These are phyloP conservation scores for Chrysolina haemoptera DNA, from an alignment of 2,888 invertebrate species.

Conservation along the genomic window DNA sequence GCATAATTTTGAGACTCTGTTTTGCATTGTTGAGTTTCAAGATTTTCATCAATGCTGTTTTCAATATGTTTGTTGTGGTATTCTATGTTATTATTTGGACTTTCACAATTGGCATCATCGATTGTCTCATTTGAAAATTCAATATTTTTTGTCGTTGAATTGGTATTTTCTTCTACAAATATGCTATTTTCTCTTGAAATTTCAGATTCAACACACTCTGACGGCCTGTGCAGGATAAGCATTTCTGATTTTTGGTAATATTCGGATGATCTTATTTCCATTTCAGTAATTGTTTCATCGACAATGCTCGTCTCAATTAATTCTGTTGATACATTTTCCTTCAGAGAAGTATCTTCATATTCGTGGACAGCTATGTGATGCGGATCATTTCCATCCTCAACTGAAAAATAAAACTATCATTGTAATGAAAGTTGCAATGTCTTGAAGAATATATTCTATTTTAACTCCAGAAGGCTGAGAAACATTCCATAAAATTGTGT, in stretches of 20 bases:
- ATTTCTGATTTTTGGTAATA: neutral
- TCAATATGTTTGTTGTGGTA: neutral
- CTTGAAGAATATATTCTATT: too few species aligned
- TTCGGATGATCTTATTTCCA: slow-evolving; percentile 4
- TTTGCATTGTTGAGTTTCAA: neutral
- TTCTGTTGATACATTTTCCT: slow-evolving; percentile 16
- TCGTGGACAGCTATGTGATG: neutral
- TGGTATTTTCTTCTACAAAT: neutral
- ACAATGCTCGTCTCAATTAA: slow-evolving; percentile 11
- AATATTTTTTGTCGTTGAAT: neutral
- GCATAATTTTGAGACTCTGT: neutral
- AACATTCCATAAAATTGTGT: too few species aligned
- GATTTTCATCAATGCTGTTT: neutral
- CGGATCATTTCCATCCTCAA: neutral
- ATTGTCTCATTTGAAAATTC: neutral
- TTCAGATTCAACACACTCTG: neutral
- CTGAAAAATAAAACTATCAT: neutral
- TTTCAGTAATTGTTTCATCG: slow-evolving; percentile 15
- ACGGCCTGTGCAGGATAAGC: neutral
- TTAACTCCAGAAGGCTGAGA: too few species aligned
- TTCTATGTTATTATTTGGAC: neutral
- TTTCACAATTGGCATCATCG: neutral
- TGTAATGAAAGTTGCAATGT: neutral
- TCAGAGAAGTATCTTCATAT: slow-evolving; percentile 20
- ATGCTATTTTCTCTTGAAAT: neutral